Evolutionary conservation across 2,888 invertebrate species (phyloP).

Genomic region (Aphidoletes aphidimyza): DNA sequence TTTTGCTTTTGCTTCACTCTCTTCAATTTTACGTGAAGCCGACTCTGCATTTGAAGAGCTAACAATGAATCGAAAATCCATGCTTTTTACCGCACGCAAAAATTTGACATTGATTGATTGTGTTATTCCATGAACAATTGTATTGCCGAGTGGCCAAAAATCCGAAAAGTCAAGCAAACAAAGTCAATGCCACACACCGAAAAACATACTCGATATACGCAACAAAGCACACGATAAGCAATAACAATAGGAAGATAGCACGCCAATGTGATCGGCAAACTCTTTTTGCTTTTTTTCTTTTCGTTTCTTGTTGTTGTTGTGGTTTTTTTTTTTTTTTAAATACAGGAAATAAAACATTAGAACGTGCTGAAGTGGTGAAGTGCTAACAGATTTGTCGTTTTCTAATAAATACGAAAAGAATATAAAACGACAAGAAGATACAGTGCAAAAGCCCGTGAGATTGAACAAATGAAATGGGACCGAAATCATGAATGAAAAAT

Average conservation of each 20-base stretch:
- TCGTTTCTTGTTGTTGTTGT: too few relatives aligned
- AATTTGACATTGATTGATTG: conserved; percentile 48
- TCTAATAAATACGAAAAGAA: not conserved
- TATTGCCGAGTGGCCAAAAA: too few relatives aligned
- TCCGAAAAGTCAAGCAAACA: too few relatives aligned
- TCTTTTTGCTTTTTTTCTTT: too few relatives aligned
- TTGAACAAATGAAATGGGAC: not conserved
- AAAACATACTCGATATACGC: not conserved
- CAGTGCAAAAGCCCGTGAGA: not conserved
- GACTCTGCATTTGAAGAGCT: not conserved
- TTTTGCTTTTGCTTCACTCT: too few relatives aligned
- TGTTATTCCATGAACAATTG: conserved; percentile 11
- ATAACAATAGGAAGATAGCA: not conserved
- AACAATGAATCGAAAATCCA: conserved; percentile 6
- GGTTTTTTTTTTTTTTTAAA: too few relatives aligned
- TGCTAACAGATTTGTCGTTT: conserved; percentile 8
- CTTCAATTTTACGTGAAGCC: too few relatives aligned
- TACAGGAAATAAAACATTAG: not conserved
- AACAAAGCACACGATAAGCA: not conserved
- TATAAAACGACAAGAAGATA: not conserved
- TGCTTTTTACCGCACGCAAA: conserved; percentile 26
- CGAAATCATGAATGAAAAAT: not conserved
- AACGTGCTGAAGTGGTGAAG: not conserved
- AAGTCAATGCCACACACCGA: conserved; percentile 7
- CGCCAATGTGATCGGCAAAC: not conserved